Base-by-base conservation (phyloP, 2,888 invertebrate species). In the Lithophane semibrunnea region DNA sequence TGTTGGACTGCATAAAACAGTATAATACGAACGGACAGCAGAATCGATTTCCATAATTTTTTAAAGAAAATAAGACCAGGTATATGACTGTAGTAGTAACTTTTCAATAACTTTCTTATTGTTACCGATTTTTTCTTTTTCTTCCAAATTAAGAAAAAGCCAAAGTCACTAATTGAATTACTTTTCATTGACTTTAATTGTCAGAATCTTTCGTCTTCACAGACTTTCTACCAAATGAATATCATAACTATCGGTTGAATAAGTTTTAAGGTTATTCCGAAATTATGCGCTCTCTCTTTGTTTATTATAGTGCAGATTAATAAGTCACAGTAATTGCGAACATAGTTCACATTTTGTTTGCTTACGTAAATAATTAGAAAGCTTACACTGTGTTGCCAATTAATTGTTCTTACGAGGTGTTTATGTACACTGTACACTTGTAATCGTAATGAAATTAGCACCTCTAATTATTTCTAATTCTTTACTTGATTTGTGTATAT, bases 301-400 rank as follows among this genome's bases (percentile, higher is more conserved):
- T 79, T 85, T 85, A 88, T 88, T 87, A 81, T 70, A 73, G 80
- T 74, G 79, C 67, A 69, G 65, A 85, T 85, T 82, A 84, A 80
- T 83, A 87, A 84, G 79, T 76, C 76, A 72, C 79, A 86, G 61
- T 83, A 86, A 83, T 76, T 68, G 71, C 37, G 52, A 71, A 68
- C 82, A 65, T 82, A 85, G 12, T 72, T 75, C 58, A 61, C 70
- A 78, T 86, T 81, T 63, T 72, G 54, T 72, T 70, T 63, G 29
- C 64, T 82, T 86, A 78, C 78, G 74, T 82, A 78, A 84, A 70
- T 67, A 66, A 72, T 72, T 83, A 65, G 82, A 77, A 85, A 70
- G 82, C 79, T 83, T 79, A n/a, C 16, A 60, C 9, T 73, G 24
- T 44, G 56, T 54, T 37, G 52, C 60, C 56, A 69, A 80, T 37